Evolutionary conservation across 64 coral and sea anemone species (phyloP), one percentile per base, ranked within the genome.

Genomic region (Acropora tenuis): DNA sequence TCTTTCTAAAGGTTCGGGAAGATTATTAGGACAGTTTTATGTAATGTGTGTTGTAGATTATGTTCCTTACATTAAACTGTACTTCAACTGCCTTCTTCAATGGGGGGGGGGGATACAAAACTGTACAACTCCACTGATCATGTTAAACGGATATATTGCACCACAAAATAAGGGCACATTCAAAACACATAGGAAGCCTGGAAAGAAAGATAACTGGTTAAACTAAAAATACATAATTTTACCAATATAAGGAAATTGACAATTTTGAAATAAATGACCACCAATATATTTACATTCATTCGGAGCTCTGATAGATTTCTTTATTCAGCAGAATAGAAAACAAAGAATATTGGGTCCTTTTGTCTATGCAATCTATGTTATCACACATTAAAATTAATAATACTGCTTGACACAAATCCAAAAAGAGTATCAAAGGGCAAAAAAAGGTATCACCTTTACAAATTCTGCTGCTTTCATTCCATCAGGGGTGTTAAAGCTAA

Each of bases 381-480:
- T 30, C 30, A 30, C 30, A 30, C 30, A 30, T 30, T 50, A 19
- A 57, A 52, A 42, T 63, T 3, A 48, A 30, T 30, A 12, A 44
- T 2, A 4, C 16, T 18, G 5, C 13, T 69, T 75, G 60, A 75
- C 12, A 74, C 18, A 60, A 52, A 61, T 45, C 8, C 7, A 16
- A 3, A 18, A 30, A 82, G 57, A n/a, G 3, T 47, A 86, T 76
- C 47, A 7, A 88, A 77, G 17, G 19, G 3, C 68, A 77, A 5
- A 88, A 77, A 46, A 7, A 13, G 17, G 41, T 8, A 18, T 60
- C 86, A 96, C 94, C 86, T 79, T 92, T 8, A 96, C 79, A 88
- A 96, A 92, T 19, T 96, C 90, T 72, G 90, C 94, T 69, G 84
- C 90, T 46, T 89, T 88, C 17, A 92, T 50, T 13, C 94, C 94